phyloP scores from a whole-genome alignment of 2,888 invertebrate genomes.

The Euphydryas editha region DNA sequence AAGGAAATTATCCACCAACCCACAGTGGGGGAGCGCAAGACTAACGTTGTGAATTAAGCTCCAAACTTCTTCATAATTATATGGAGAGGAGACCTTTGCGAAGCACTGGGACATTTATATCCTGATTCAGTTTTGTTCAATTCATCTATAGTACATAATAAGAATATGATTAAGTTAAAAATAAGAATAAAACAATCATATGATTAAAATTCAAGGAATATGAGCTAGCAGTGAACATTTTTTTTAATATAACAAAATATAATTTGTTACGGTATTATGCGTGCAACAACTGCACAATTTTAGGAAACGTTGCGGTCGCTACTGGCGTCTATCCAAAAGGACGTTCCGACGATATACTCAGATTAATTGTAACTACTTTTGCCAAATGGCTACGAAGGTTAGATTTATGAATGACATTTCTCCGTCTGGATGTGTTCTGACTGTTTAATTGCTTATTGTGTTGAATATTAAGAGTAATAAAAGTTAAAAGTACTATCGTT shows the following conservation, averaged over 20 bases:
- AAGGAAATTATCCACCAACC: too few species aligned
- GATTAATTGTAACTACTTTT: conserved; percentile 76
- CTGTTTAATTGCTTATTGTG: conserved; percentile 15
- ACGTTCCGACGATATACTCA: conserved; percentile 57
- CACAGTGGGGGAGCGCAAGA: too few species aligned
- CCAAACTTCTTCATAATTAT: too few species aligned
- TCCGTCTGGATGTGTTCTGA: not conserved
- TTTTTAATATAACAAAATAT: conserved; percentile 10
- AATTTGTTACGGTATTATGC: conserved; percentile 20
- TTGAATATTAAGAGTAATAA: conserved; percentile 9
- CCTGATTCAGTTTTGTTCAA: too few species aligned
- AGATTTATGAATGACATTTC: conserved; percentile 43
- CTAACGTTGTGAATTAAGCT: too few species aligned
- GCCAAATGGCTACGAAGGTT: conserved; percentile 58
- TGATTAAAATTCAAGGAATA: too few species aligned
- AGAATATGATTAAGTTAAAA: too few species aligned
- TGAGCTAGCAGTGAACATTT: too few species aligned
- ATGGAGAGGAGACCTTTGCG: too few species aligned
- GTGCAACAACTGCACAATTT: conserved; percentile 22
- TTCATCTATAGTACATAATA: too few species aligned
- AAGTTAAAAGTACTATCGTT: not conserved
- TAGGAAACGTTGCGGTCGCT: conserved; percentile 19
- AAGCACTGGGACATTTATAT: too few species aligned
- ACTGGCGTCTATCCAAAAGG: conserved; percentile 64
- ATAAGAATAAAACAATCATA: too few species aligned